Conservation (phyloP, 2,888 invertebrate species). For the Sphaeridia pumilis region DNA sequence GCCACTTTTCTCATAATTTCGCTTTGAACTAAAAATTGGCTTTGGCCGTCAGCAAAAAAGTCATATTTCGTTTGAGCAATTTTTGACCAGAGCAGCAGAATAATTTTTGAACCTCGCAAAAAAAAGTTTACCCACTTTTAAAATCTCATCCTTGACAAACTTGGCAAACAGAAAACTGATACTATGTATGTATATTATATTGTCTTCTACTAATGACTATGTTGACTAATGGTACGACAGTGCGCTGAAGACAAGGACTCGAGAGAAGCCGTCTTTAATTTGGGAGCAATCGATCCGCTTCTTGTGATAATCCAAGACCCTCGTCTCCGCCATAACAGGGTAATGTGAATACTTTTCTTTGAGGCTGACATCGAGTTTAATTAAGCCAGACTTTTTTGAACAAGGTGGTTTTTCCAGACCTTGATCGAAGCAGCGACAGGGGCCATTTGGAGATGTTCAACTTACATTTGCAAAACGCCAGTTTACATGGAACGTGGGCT, state of each 20-base stretch:
- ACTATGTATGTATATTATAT: background rate
- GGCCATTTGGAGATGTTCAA: constrained; percentile 85
- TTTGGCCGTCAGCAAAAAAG: too few relatives aligned
- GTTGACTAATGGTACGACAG: constrained; percentile 30
- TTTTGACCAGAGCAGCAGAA: too few relatives aligned
- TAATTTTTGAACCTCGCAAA: too few relatives aligned
- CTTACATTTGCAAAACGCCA: constrained; percentile 17
- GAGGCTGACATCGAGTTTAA: too few relatives aligned
- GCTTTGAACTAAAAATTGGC: too few relatives aligned
- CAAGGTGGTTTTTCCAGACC: constrained; percentile 47
- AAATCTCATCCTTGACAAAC: too few relatives aligned
- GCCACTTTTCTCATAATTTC: background rate
- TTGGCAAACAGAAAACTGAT: background rate
- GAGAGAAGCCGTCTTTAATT: constrained; percentile 68
- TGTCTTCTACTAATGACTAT: background rate
- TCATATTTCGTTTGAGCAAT: too few relatives aligned
- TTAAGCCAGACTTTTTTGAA: too few relatives aligned
- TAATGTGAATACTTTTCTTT: constrained; percentile 3
- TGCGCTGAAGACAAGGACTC: constrained; percentile 65
- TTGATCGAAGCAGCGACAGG: constrained; percentile 77
- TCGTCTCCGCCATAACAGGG: constrained; percentile 51
- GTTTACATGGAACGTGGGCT: constrained; percentile 20
- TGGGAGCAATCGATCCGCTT: constrained; percentile 74
- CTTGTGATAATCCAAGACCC: constrained; percentile 61
- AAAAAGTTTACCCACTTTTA: too few relatives aligned